Conservation (phyloP, 2,113 vertebrate species). For the Gymnorhina tibicen region DNA sequence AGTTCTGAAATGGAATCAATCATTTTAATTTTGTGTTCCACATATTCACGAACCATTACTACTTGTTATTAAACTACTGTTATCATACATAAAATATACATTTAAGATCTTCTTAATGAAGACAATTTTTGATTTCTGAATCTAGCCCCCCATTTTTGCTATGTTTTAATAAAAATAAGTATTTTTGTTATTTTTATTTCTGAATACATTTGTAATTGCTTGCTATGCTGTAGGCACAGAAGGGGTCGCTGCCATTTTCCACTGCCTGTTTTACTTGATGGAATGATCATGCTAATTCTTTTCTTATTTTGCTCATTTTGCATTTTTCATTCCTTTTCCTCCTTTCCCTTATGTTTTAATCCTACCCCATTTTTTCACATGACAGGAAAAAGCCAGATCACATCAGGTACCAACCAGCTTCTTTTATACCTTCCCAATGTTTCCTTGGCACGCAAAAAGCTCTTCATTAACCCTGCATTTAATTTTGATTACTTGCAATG, state of each 20-base stretch:
- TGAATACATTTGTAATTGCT: neutral
- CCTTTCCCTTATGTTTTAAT: conserved; percentile 80
- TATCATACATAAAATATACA: neutral
- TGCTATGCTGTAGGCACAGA: neutral
- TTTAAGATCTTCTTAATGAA: neutral
- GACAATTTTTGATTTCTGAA: neutral
- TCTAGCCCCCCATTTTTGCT: neutral
- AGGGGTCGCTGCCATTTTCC: neutral
- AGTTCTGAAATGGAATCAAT: neutral
- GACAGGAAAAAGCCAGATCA: conserved; percentile 86
- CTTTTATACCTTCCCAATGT: conserved; percentile 67
- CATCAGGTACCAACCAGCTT: conserved; percentile 82
- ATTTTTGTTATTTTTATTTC: neutral
- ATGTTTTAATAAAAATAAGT: neutral
- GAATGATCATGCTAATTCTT: conserved; percentile 65
- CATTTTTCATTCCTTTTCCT: conserved; percentile 72
- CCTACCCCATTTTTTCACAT: conserved; percentile 83
- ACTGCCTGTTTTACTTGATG: neutral
- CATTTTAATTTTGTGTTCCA: neutral
- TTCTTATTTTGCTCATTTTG: conserved; percentile 77
- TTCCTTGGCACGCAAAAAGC: conserved; percentile 73
- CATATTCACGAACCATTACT: neutral
- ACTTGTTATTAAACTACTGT: neutral
- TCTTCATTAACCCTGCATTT: conserved; percentile 74
- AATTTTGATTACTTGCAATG: conserved; percentile 77